These are phyloP conservation scores for Papilio polytes DNA, from an alignment of 1,140 invertebrate genomes.

Conservation along the genomic window DNA sequence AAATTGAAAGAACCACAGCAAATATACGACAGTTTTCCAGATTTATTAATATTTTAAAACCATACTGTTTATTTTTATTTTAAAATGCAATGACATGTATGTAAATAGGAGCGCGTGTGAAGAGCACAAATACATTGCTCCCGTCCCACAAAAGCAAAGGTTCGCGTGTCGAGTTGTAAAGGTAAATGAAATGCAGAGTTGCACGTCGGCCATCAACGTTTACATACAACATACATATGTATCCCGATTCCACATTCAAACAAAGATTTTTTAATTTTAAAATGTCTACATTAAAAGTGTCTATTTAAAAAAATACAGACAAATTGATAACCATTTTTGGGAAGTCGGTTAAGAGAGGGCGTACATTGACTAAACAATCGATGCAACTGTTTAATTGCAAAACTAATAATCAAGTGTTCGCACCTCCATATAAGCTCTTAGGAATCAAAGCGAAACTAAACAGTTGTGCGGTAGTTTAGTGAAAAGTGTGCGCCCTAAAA, in stretches of 20 bases:
- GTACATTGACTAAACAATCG: too few relatives aligned
- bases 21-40: background rate
- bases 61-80: background rate
- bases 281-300: constrained; percentile 11
- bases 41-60: constrained; percentile 17
- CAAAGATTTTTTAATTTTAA: constrained; percentile 36
- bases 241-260: constrained; percentile 22
- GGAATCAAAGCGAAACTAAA: too few relatives aligned
- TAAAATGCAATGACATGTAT: background rate
- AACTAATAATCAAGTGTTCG: too few relatives aligned
- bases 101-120: background rate
- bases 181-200: constrained; percentile 40
- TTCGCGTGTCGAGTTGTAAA: constrained; percentile 28
- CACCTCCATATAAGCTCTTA: too few relatives aligned
- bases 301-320: background rate
- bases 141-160: constrained; percentile 27
- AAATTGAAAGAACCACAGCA: background rate
- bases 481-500: too few relatives aligned
- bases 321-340: too few relatives aligned
- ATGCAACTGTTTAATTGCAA: too few relatives aligned
- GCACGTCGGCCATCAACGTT: constrained; percentile 28
- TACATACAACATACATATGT: constrained; percentile 27
- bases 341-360: too few relatives aligned
- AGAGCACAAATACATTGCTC: background rate
- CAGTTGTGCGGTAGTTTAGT: too few relatives aligned